Evolutionary conservation across 2,113 vertebrate species (phyloP).

Genomic region (Rhineura floridana): DNA sequence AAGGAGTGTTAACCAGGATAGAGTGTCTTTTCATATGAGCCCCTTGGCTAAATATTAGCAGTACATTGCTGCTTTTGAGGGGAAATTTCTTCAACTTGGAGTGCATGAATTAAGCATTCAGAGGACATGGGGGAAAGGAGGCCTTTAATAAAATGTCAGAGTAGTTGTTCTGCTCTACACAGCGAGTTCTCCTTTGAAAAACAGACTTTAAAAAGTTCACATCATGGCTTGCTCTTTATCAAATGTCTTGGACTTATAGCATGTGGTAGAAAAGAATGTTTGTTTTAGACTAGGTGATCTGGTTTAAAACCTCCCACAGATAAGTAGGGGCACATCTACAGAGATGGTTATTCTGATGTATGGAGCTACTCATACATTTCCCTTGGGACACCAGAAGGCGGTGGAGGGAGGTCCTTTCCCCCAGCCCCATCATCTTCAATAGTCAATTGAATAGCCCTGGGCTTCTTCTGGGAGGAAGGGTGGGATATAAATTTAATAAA

Average conservation of each 20-base stretch:
- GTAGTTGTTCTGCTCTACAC: neutral
- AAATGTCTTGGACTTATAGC: neutral
- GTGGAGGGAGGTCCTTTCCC: neutral
- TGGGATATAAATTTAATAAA: no score
- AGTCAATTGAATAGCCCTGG: no score
- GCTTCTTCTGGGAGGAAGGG: no score
- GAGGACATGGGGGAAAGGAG: fast-evolving
- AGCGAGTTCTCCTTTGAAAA: neutral
- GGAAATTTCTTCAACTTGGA: neutral
- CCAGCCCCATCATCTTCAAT: neutral
- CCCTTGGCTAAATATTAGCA: neutral
- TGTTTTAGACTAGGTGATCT: neutral
- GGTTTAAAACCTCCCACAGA: neutral
- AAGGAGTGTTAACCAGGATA: neutral
- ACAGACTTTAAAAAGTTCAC: neutral
- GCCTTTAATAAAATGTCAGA: neutral
- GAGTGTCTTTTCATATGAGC: neutral
- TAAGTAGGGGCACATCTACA: neutral
- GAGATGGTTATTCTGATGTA: neutral
- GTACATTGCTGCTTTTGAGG: neutral
- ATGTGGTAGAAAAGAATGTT: neutral
- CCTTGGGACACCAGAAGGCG: neutral
- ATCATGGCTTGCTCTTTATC: neutral
- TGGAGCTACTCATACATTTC: neutral
- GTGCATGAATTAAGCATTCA: neutral